Conservation (phyloP, 2,888 invertebrate species). For the Trichopoda pennipes region DNA sequence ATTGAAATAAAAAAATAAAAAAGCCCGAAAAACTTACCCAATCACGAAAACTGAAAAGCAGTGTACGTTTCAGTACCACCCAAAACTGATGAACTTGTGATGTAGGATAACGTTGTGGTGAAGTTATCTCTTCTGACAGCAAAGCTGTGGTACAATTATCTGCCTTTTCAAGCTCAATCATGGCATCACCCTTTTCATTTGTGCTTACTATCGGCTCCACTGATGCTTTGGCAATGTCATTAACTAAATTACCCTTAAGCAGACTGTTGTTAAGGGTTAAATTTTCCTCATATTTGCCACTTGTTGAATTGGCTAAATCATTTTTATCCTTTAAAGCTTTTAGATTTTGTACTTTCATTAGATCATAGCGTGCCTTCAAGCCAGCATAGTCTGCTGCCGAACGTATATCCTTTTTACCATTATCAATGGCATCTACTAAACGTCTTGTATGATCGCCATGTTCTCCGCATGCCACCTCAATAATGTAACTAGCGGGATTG, state of each 20-base stretch:
- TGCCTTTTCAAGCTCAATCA: slow-evolving; percentile 84
- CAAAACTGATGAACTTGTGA: slow-evolving; percentile 92
- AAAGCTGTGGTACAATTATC: slow-evolving; percentile 87
- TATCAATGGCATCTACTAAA: slow-evolving; percentile 91
- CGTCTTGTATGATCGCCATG: slow-evolving; percentile 94
- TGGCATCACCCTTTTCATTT: slow-evolving; percentile 78
- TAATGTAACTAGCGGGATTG: slow-evolving; percentile 97
- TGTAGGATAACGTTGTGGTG: slow-evolving; percentile 90
- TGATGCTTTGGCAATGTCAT: slow-evolving; percentile 83
- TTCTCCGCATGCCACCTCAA: slow-evolving; percentile 98
- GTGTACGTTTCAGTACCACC: slow-evolving; percentile 91
- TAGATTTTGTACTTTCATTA: slow-evolving; percentile 82
- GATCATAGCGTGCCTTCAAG: slow-evolving; percentile 82
- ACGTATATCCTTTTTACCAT: slow-evolving; percentile 91
- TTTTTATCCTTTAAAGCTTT: slow-evolving; percentile 82
- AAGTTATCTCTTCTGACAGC: slow-evolving; percentile 84
- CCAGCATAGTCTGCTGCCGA: slow-evolving; percentile 87
- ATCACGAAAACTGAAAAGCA: slow-evolving; percentile 92
- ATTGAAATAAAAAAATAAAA: neutral
- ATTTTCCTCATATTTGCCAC: slow-evolving; percentile 78
- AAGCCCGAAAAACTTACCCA: slow-evolving; percentile 85
- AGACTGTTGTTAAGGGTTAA: slow-evolving; percentile 79
- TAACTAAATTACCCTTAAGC: slow-evolving; percentile 83
- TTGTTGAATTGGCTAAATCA: slow-evolving; percentile 79
- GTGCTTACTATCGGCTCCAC: slow-evolving; percentile 71